phyloP scores from a whole-genome alignment of 2,888 invertebrate genomes.

The Sinopyrophorus schimmeli region DNA sequence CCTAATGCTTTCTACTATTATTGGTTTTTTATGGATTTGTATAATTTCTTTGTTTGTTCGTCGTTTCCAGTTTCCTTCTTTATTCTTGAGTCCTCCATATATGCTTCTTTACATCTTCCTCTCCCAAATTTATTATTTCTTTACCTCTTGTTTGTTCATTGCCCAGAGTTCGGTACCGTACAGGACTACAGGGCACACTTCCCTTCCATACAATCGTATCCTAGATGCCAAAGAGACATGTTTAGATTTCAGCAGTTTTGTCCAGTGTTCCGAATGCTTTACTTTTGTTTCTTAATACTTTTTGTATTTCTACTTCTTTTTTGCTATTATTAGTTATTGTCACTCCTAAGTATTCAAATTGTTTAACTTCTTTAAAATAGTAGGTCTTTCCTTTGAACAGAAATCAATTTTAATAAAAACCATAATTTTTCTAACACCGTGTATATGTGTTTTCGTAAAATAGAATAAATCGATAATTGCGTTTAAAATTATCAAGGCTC shows the following conservation, averaged over 20 bases:
- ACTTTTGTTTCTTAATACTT: too few relatives aligned
- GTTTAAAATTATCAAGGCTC: too few relatives aligned
- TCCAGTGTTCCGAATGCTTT: too few relatives aligned
- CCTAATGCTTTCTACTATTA: conserved; percentile 6
- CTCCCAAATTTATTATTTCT: conserved; percentile 17
- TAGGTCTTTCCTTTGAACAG: background rate
- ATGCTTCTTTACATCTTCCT: conserved; percentile 16
- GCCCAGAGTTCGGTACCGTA: conserved; percentile 11
- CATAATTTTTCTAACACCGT: too few relatives aligned
- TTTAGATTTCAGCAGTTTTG: conserved; percentile 3
- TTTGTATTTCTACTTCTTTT: too few relatives aligned
- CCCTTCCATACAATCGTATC: conserved; percentile 7
- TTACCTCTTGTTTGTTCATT: conserved; percentile 13
- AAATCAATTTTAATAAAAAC: too few relatives aligned
- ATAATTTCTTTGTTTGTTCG: conserved; percentile 9
- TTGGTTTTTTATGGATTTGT: conserved; percentile 9
- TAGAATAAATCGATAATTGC: too few relatives aligned
- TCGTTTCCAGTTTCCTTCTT: background rate
- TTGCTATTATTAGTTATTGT: too few relatives aligned
- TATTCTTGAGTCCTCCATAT: conserved; percentile 13
- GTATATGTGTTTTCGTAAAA: too few relatives aligned
- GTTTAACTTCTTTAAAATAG: background rate
- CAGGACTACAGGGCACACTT: conserved; percentile 1
- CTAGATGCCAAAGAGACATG: conserved; percentile 3
- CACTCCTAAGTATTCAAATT: background rate